Evolutionary conservation across 2,797 vertebrate species (phyloP).

Genomic region (Lophotriccus pileatus): DNA sequence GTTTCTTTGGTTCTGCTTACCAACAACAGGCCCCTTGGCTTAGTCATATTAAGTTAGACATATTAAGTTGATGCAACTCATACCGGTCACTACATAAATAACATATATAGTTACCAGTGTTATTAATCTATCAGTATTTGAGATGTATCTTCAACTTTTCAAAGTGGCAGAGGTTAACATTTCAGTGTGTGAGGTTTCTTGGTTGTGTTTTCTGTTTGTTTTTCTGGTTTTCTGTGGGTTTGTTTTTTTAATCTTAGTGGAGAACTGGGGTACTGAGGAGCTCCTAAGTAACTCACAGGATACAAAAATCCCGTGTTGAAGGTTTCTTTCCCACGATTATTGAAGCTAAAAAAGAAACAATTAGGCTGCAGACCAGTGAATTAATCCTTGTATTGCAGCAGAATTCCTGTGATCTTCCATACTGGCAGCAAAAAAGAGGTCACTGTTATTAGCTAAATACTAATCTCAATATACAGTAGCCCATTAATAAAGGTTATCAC

Average conservation of each 20-base stretch:
- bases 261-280: background rate
- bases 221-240: background rate
- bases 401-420: background rate
- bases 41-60: background rate
- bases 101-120: background rate
- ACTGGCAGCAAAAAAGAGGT: slow-evolving; percentile 25
- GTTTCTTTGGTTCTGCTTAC: background rate
- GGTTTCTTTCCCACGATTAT: background rate
- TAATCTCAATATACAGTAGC: background rate
- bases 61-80: background rate
- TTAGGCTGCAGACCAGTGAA: background rate
- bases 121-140: background rate
- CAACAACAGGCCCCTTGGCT: background rate
- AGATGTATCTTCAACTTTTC: background rate
- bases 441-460: background rate
- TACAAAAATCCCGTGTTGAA: background rate
- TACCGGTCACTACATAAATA: background rate
- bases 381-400: slow-evolving; percentile 27
- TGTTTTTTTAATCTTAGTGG: background rate
- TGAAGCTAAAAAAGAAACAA: slow-evolving; percentile 12
- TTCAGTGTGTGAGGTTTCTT: background rate
- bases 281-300: background rate
- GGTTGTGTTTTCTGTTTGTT: background rate
- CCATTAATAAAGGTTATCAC: slow-evolving; percentile 29
- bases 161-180: background rate